A percentile compares a stretch with the other conserved stretches of the same genome.
phyloP scores from a whole-genome alignment of 2,797 vertebrate species.

The Phrynocephalus vlangalii region DNA sequence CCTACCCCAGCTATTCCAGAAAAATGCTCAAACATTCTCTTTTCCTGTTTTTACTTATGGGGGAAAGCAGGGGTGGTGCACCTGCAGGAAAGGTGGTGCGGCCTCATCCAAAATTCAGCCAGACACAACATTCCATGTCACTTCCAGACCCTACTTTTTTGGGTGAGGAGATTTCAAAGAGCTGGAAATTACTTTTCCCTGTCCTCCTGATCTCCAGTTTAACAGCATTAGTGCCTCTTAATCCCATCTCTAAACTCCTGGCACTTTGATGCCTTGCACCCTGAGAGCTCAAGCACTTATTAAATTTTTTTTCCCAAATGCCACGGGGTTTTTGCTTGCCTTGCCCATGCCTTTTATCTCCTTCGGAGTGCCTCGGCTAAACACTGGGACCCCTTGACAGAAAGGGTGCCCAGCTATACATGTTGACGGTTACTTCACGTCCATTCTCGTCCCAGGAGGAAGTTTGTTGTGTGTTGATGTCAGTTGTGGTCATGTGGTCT shows the following conservation, averaged over 20 bases:
- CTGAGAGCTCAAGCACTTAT: not conserved
- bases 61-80: not conserved
- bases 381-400: not conserved
- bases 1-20: no score
- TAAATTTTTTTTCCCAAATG: slow-evolving; percentile 11
- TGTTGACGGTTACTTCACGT: no score
- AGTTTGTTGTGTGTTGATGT: no score
- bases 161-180: not conserved
- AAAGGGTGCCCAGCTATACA: no score
- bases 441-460: no score
- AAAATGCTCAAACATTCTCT: not conserved
- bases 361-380: not conserved
- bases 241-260: not conserved
- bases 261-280: not conserved
- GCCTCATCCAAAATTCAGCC: not conserved
- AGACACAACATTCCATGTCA: not conserved
- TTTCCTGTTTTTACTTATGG: not conserved
- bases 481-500: no score
- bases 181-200: not conserved
- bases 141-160: not conserved
- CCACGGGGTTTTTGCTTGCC: accelerated
- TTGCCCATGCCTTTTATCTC: not conserved
- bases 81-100: not conserved
- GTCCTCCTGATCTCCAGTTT: not conserved
- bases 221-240: not conserved